Evolutionary conservation across 2,113 vertebrate species (phyloP), one percentile per base, ranked within the genome.

Genomic region (Vidua chalybeata): DNA sequence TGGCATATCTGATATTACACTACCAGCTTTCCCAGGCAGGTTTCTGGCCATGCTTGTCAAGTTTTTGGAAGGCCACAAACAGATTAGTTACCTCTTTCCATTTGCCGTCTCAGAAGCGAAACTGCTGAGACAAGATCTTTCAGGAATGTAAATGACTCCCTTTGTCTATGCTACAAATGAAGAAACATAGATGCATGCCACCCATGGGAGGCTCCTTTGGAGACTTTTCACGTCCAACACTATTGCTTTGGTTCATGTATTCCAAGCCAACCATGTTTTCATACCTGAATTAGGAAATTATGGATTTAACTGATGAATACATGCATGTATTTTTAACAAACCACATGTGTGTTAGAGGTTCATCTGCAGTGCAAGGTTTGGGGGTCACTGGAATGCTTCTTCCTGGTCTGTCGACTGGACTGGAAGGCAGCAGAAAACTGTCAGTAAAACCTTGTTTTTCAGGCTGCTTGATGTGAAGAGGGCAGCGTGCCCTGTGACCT

Each of bases 71-170:
- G 52, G 41, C 72, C 52, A 28, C 59, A 45, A 54, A 48, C 27
- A 64, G 72, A 64, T 89, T 24, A 52, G 52, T 72, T 92, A 30
- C 64, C 24, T 87, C 45, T 87, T 71, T 81, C 49, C n/a, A 51
- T 71, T 84, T 77, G 56, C 6, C 0, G 1, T 41, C 55, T 84
- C 79, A 80, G 52, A 83, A 87, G 30, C 67, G 75, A 87, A 89
- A 91, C 68, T 79, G 75, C 91, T 94, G 89, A 93, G 62, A 45
- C 62, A 66, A 85, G 52, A 46, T 41, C 67, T 83, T 90, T 62
- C 39, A 66, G 79, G 59, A 66, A 72, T 66, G 81, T 59, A 77
- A 80, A 85, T 26, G 4, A 23, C 16, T 96, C 52, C 45, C 41
- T 93, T 89, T 84, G 52, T 76, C 78, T 79, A 13, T 49, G 22